These are phyloP conservation scores for Tachycineta bicolor DNA, from an alignment of 2,113 vertebrate species.

Conservation along the genomic window DNA sequence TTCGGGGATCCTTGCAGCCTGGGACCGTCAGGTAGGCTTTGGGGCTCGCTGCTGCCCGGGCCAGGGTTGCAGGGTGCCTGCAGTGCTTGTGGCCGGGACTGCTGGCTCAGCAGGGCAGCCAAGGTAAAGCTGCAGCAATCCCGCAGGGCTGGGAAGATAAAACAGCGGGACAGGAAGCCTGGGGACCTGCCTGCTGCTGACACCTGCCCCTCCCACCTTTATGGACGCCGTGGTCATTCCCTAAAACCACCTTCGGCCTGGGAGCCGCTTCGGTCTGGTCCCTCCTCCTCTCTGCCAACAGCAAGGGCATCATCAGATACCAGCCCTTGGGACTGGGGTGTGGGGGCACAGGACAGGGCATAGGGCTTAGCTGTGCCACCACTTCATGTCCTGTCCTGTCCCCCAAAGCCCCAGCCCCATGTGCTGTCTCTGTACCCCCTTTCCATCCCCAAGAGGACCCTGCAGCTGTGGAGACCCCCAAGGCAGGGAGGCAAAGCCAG, in stretches of 20 bases:
- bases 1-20: neutral
- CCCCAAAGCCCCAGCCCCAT: neutral
- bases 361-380: accelerated
- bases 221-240: accelerated
- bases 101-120: neutral
- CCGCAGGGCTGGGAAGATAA: neutral
- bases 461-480: neutral
- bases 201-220: neutral
- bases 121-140: neutral
- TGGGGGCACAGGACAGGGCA: neutral
- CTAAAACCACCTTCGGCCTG: accelerated
- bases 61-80: accelerated
- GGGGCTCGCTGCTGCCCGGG: neutral
- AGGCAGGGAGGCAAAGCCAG: neutral
- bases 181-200: neutral
- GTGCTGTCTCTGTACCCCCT: neutral
- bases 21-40: neutral
- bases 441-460: neutral
- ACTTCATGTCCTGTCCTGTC: neutral
- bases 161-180: accelerated
- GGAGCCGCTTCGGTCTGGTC: neutral
- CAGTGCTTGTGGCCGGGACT: accelerated
- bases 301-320: neutral
- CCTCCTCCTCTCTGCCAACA: neutral
- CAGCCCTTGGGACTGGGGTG: too few species aligned